phyloP scores from a whole-genome alignment of 2,888 invertebrate genomes.

The Parasteatoda lunata region DNA sequence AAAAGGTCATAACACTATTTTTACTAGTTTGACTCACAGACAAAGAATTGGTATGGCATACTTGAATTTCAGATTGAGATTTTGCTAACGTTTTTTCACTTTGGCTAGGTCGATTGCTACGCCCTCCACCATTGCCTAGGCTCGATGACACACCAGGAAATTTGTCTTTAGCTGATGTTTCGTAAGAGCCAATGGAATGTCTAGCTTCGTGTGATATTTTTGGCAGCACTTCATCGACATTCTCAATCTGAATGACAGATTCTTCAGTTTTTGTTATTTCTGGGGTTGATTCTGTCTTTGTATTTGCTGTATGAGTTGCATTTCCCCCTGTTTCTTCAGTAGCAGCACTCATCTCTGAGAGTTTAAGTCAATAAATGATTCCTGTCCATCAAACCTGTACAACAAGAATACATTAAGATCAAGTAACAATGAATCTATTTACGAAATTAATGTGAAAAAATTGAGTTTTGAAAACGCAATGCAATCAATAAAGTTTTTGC shows the following conservation, averaged over 20 bases:
- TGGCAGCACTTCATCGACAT: neutral
- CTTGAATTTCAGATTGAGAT: conserved; percentile 65
- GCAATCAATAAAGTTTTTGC: no score
- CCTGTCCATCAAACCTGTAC: no score
- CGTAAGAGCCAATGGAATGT: conserved; percentile 47
- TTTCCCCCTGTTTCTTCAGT: neutral
- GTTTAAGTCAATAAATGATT: no score
- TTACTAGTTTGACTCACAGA: conserved; percentile 65
- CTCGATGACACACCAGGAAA: conserved; percentile 22
- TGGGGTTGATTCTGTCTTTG: neutral
- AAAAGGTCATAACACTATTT: conserved; percentile 63
- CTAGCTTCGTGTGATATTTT: conserved; percentile 52
- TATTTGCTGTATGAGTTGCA: no score
- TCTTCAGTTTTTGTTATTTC: conserved; percentile 11
- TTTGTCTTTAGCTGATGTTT: conserved; percentile 20
- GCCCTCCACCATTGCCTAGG: conserved; percentile 52
- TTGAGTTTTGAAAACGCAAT: no score
- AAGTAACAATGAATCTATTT: no score
- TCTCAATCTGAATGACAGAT: neutral
- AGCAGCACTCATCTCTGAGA: neutral
- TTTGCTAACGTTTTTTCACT: conserved; percentile 62
- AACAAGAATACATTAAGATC: no score
- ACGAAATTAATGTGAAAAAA: no score
- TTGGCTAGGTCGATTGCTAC: conserved; percentile 53
- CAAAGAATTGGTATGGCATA: conserved; percentile 45